Conservation (phyloP, 2,888 invertebrate species). For the Drosophila cracens region DNA sequence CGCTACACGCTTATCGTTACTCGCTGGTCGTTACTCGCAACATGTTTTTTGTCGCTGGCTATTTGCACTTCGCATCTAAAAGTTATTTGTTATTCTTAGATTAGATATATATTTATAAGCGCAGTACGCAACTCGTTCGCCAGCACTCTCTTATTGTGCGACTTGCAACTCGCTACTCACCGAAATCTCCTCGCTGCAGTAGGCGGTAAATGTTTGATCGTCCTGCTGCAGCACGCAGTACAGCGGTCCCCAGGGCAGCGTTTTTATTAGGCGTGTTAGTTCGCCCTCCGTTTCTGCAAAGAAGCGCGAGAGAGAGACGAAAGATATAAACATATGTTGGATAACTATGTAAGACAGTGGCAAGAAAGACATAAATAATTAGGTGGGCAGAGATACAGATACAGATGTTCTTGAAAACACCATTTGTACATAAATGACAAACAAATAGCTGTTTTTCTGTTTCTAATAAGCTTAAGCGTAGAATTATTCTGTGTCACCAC, state of each 20-base stretch:
- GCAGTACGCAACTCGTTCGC: not conserved
- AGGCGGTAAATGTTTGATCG: slow-evolving; percentile 89
- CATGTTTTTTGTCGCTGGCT: not conserved
- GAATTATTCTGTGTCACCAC: too few species aligned
- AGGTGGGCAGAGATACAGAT: too few species aligned
- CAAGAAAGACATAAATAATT: not conserved
- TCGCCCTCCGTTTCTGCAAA: slow-evolving; percentile 85
- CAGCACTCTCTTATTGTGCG: not conserved
- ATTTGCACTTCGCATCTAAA: not conserved
- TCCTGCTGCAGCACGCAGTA: slow-evolving; percentile 91
- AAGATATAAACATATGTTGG: not conserved
- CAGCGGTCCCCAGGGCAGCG: slow-evolving; percentile 88
- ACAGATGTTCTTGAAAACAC: not conserved
- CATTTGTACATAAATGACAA: not conserved
- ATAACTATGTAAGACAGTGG: not conserved
- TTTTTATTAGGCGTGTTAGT: slow-evolving; percentile 83
- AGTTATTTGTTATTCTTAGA: not conserved
- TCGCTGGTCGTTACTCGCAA: not conserved
- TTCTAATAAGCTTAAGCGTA: not conserved
- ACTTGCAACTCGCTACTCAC: slow-evolving; percentile 85
- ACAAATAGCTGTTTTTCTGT: not conserved
- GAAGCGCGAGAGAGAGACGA: not conserved
- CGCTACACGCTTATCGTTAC: not conserved
- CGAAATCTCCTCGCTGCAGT: slow-evolving; percentile 90
- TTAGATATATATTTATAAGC: not conserved